Conservation (phyloP, 1,140 invertebrate species). For the Lepidurus packardi region DNA sequence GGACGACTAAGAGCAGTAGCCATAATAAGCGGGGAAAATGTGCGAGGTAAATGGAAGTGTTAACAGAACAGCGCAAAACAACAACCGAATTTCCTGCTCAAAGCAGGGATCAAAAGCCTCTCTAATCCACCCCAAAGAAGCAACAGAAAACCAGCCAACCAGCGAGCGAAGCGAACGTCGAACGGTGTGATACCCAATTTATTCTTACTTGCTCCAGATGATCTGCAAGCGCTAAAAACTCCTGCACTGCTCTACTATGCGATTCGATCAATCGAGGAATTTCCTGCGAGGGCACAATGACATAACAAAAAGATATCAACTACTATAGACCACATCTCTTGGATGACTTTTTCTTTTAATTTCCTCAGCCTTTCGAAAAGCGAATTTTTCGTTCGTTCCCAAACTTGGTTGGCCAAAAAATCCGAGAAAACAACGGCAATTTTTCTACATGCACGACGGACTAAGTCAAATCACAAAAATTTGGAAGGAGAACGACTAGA, state of each 20-base stretch:
- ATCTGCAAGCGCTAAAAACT: conserved; percentile 66
- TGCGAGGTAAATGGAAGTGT: conserved; percentile 1
- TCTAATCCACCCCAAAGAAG: conserved; percentile 27
- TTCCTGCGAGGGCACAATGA: conserved; percentile 51
- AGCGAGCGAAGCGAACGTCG: conserved; percentile 21
- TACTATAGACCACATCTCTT: background rate
- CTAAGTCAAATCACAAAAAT: background rate
- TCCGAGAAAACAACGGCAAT: background rate
- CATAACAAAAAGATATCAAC: conserved; percentile 13
- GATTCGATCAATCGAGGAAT: conserved; percentile 66
- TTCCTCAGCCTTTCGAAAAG: background rate
- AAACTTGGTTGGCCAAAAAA: background rate
- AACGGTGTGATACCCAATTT: conserved; percentile 32
- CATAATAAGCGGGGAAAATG: conserved; percentile 16
- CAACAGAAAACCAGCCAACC: conserved; percentile 29
- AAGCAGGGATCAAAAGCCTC: conserved; percentile 27
- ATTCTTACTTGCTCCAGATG: conserved; percentile 81
- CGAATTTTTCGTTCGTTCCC: background rate
- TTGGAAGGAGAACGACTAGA: background rate
- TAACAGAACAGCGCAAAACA: conserved; percentile 23
- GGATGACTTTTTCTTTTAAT: background rate
- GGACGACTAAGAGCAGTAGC: conserved; percentile 3
- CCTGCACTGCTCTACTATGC: conserved; percentile 62
- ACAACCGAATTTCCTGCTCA: background rate
- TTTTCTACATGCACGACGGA: background rate